Percentiles rank a stretch among this genome's conserved stretches.
Evolutionary conservation across 2,113 vertebrate species (phyloP).

Genomic region (Xiphophorus maculatus): DNA sequence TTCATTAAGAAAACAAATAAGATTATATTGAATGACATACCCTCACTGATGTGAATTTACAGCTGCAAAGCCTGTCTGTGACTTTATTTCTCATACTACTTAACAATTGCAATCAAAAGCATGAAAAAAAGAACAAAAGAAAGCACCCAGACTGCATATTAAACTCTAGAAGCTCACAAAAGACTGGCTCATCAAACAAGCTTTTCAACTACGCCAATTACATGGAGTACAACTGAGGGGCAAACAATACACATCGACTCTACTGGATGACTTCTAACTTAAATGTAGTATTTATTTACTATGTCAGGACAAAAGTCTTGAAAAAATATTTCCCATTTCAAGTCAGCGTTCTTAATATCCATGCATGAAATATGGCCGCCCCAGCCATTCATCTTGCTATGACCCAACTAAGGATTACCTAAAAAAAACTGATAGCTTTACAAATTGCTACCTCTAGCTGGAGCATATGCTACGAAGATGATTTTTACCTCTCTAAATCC

Average conservation of each 20-base stretch:
- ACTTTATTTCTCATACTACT: too few species aligned
- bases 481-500: conserved; percentile 5
- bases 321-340: neutral
- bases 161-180: neutral
- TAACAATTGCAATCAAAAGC: neutral
- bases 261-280: neutral
- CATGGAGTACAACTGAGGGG: neutral
- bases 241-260: neutral
- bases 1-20: too few species aligned
- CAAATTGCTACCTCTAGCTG: conserved; percentile 18
- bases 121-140: neutral
- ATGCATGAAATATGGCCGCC: conserved; percentile 3
- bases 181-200: neutral
- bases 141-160: neutral
- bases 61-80: too few species aligned
- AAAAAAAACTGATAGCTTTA: conserved; percentile 11
- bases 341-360: neutral
- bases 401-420: conserved; percentile 13
- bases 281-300: neutral
- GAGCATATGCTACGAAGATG: conserved; percentile 12
- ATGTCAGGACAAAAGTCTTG: neutral
- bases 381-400: conserved; percentile 23
- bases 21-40: too few species aligned
- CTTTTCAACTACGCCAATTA: neutral
- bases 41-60: too few species aligned